These are phyloP conservation scores for Rhinoraja longicauda DNA, from an alignment of 2,797 vertebrate species.

Conservation along the genomic window DNA sequence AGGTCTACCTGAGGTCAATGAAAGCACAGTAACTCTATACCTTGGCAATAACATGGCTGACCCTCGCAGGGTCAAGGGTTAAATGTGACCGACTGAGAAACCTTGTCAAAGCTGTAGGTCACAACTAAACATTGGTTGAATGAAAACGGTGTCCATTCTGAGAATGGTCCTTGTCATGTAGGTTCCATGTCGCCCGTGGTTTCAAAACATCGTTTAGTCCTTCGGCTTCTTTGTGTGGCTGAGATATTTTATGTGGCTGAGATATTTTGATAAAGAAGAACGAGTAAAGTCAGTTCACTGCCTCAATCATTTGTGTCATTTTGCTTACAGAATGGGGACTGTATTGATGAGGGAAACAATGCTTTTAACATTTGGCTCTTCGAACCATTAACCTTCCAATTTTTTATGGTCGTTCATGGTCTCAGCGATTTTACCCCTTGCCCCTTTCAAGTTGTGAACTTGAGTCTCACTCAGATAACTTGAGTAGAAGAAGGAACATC, in stretches of 20 bases:
- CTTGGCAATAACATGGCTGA: slow-evolving; percentile 26
- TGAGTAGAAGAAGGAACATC: no score
- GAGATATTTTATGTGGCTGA: not conserved
- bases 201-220: not conserved
- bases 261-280: not conserved
- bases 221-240: not conserved
- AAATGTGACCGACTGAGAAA: slow-evolving; percentile 38
- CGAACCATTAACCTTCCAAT: not conserved
- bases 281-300: not conserved
- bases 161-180: not conserved
- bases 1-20: slow-evolving; percentile 23
- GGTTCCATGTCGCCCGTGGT: not conserved
- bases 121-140: slow-evolving; percentile 20
- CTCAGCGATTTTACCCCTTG: no score
- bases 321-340: not conserved
- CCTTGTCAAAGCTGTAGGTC: slow-evolving; percentile 28
- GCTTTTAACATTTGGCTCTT: not conserved
- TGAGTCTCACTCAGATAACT: no score
- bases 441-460: no score
- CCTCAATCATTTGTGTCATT: not conserved
- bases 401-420: no score
- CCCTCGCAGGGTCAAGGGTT: slow-evolving; percentile 21
- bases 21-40: slow-evolving; percentile 35
- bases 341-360: not conserved
- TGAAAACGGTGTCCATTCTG: not conserved